A percentile compares a stretch with the other conserved stretches of the same genome.
Evolutionary conservation across 2,888 invertebrate genomes (phyloP).

Genomic region (Drosophila nr. medialis): DNA sequence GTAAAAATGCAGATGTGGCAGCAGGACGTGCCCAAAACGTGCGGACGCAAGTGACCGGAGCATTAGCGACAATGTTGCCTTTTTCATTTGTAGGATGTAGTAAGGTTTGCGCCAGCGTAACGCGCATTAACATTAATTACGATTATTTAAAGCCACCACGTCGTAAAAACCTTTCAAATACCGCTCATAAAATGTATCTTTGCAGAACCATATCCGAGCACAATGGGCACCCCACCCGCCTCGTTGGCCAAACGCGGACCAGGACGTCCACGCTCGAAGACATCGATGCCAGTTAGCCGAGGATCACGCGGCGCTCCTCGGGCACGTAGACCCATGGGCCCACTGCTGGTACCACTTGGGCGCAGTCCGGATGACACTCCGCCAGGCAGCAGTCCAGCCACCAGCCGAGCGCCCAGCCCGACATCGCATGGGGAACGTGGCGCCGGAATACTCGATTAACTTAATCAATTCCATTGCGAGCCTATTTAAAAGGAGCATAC

Average conservation of each 20-base stretch:
- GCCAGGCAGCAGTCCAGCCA: constrained; percentile 82
- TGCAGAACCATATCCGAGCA: constrained; percentile 41
- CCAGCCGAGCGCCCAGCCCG: constrained; percentile 83
- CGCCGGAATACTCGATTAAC: constrained; percentile 39
- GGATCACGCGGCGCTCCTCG: constrained; percentile 87
- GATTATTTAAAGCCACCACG: constrained; percentile 12
- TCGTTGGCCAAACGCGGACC: constrained; percentile 87
- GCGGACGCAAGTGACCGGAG: constrained; percentile 44
- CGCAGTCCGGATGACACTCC: constrained; percentile 83
- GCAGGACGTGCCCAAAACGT: constrained; percentile 51
- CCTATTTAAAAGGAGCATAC: constrained; percentile 3
- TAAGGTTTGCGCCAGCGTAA: background rate
- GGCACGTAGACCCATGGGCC: constrained; percentile 86
- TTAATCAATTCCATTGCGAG: constrained; percentile 31
- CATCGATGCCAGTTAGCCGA: constrained; percentile 88
- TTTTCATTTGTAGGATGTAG: background rate
- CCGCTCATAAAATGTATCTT: constrained; percentile 16
- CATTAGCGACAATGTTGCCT: constrained; percentile 66
- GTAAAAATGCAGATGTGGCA: constrained; percentile 18
- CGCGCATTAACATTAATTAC: constrained; percentile 33
- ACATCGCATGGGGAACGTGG: constrained; percentile 45
- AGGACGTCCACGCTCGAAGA: constrained; percentile 89
- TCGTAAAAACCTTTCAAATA: constrained; percentile 1
- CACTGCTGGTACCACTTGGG: constrained; percentile 83
- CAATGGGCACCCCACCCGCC: constrained; percentile 58